Percentiles rank a stretch among this genome's conserved stretches.
phyloP scores from a whole-genome alignment of 2,888 invertebrate species.

The Caenorhabditis sp. region DNA sequence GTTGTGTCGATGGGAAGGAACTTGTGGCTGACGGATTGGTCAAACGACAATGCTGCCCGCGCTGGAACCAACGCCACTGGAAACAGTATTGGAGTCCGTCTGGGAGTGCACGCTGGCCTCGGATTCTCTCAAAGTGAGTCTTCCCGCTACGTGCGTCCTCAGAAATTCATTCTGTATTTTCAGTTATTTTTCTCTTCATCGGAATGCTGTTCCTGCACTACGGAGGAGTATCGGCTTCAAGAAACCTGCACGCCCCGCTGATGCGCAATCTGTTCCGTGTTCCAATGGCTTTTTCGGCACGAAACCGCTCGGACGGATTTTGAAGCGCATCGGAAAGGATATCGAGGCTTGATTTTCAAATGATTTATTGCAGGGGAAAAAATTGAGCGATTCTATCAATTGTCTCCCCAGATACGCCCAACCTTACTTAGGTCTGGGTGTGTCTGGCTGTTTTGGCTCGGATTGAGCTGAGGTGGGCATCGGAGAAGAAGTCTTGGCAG shows the following conservation, averaged over 20 bases:
- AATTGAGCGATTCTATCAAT: too few relatives aligned
- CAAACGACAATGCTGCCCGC: conserved; percentile 72
- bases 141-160: too few relatives aligned
- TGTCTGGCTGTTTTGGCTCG: too few relatives aligned
- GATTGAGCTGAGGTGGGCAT: too few relatives aligned
- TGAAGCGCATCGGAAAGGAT: conserved; percentile 80
- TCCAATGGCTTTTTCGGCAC: conserved; percentile 80
- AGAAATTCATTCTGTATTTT: too few relatives aligned
- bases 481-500: too few relatives aligned
- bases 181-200: conserved; percentile 71
- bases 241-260: conserved; percentile 78
- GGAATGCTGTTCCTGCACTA: conserved; percentile 78
- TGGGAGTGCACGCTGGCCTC: conserved; percentile 81
- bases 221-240: conserved; percentile 79
- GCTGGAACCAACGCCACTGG: conserved; percentile 42
- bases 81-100: conserved; percentile 73
- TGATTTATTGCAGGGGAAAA: too few relatives aligned
- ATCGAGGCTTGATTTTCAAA: too few relatives aligned
- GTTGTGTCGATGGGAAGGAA: conserved; percentile 76
- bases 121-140: conserved; percentile 79
- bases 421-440: too few relatives aligned
- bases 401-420: too few relatives aligned
- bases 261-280: conserved; percentile 79
- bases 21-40: conserved; percentile 77
- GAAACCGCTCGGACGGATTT: conserved; percentile 80